Evolutionary conservation across 2,797 vertebrate genomes (phyloP), one percentile per base, ranked within the genome.

Genomic region (Cercopithecus hamlyni): DNA sequence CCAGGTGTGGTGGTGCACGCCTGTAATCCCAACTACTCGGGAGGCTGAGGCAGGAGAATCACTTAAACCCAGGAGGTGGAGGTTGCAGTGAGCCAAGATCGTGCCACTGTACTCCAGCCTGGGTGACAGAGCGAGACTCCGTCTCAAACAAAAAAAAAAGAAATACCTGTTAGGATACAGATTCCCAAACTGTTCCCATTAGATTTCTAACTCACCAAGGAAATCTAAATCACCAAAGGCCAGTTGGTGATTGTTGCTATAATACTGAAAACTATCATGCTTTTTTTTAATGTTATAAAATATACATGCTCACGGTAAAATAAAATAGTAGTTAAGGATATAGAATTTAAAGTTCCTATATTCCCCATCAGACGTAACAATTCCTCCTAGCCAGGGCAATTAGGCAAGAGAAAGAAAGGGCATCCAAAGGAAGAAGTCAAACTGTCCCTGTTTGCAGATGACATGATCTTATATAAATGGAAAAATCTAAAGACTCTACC

Each of bases 241-340:
- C 33, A 90, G 85, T 8, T 10, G 58, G 22, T 76, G 76, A 30
- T 55, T 67, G 36, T 41, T 80, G 19, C 41, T 36, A 15, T 61
- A 90, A 13, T 76, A 70, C 36, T 36, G 43, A 75, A 73, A 93
- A 61, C 14, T 11, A 89, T 27, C 48, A 87, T 86, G n/a, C 52
- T 89, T 95, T 88, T 95, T 58, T 9, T 30, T 58, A 92, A 91
- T 50, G 90, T 39, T 81, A 55, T 20, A 88, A 94, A 89, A 88
- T 48, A 13, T 70, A 90, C 19, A 58, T 22, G 22, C 67, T 75
- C 48, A 76, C 20, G 2, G 26, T 88, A 77, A 92, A 95, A 95
- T 57, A 57, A 88, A 92, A 95, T 87, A 36, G 24, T 75, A 58
- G 22, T 75, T 93, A 93, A 91, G 26, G 79, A 67, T 48, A 91